Percentiles rank a stretch among this genome's conserved stretches.
Conservation (phyloP, 2,888 invertebrate species). For the Tinea pellionella region DNA sequence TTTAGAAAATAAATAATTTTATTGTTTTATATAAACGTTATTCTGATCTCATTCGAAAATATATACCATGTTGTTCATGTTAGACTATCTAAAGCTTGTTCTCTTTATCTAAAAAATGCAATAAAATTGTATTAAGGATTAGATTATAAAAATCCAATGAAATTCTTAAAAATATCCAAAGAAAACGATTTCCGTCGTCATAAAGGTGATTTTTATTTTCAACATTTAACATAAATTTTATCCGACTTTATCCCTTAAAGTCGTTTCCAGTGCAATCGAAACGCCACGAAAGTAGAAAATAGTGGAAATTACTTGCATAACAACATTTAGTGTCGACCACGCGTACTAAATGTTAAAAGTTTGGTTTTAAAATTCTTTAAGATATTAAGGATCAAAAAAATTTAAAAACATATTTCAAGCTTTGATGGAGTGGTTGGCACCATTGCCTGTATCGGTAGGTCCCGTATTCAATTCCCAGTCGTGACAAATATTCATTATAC, state of each 20-base stretch:
- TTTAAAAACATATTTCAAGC: no score
- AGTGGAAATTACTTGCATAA: constrained; percentile 56
- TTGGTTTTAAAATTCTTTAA: not conserved
- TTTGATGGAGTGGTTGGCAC: no score
- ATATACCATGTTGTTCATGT: no score
- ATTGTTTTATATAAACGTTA: no score
- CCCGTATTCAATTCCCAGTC: no score
- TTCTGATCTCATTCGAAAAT: no score
- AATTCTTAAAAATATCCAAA: not conserved
- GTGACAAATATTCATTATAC: no score
- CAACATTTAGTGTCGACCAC: constrained; percentile 65
- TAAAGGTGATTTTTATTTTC: constrained; percentile 66
- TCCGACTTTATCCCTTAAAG: constrained; percentile 57
- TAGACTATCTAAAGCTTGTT: no score
- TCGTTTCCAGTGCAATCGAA: constrained; percentile 55
- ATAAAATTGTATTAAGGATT: not conserved
- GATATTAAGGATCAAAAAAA: not conserved
- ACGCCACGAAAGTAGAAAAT: constrained; percentile 26
- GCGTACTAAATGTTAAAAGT: constrained; percentile 18
- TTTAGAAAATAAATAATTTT: no score
- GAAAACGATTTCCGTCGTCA: constrained; percentile 29
- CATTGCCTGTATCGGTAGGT: no score
- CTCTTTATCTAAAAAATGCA: not conserved
- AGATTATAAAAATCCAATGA: not conserved
- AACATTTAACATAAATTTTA: constrained; percentile 62